Percentiles rank a stretch among this genome's conserved stretches.
Conservation (phyloP, 2,888 invertebrate genomes). For the Athrips mouffetella region DNA sequence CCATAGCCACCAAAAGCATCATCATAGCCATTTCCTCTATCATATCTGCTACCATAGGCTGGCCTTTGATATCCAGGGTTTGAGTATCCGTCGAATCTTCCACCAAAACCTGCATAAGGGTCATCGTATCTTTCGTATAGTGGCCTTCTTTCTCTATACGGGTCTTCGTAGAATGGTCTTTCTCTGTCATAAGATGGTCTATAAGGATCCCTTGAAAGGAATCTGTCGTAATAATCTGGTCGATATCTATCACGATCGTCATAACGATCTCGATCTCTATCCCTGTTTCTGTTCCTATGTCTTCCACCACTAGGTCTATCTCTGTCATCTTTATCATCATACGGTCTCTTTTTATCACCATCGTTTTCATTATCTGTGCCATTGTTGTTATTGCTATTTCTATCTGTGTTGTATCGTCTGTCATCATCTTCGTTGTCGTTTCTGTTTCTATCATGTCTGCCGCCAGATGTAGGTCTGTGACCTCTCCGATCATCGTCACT, state of each 20-base stretch:
- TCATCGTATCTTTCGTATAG: conserved; percentile 47
- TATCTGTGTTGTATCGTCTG: conserved; percentile 35
- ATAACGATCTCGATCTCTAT: conserved; percentile 23
- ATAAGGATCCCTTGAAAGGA: conserved; percentile 54
- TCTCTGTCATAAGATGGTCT: conserved; percentile 39
- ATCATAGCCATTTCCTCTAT: conserved; percentile 45
- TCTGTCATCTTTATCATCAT: conserved; percentile 43
- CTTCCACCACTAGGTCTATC: conserved; percentile 42
- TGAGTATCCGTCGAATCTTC: conserved; percentile 41
- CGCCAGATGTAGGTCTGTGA: conserved; percentile 54
- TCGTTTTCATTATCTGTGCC: conserved; percentile 55
- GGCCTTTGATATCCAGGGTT: conserved; percentile 44
- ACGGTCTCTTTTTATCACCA: conserved; percentile 39
- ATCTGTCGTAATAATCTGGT: conserved; percentile 67
- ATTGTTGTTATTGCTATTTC: conserved; percentile 44
- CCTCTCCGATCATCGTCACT: conserved; percentile 35
- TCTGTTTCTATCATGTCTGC: conserved; percentile 50
- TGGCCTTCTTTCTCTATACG: conserved; percentile 52
- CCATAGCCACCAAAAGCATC: conserved; percentile 59
- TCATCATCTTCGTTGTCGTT: conserved; percentile 39
- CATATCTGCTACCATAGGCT: conserved; percentile 40
- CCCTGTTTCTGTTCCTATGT: conserved; percentile 42
- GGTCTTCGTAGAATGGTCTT: conserved; percentile 45
- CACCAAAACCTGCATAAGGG: conserved; percentile 27
- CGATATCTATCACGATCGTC: conserved; percentile 63